A percentile compares a stretch with the other conserved stretches of the same genome.
These are phyloP conservation scores for Volucella inflata DNA, from an alignment of 2,888 invertebrate genomes.

Conservation along the genomic window DNA sequence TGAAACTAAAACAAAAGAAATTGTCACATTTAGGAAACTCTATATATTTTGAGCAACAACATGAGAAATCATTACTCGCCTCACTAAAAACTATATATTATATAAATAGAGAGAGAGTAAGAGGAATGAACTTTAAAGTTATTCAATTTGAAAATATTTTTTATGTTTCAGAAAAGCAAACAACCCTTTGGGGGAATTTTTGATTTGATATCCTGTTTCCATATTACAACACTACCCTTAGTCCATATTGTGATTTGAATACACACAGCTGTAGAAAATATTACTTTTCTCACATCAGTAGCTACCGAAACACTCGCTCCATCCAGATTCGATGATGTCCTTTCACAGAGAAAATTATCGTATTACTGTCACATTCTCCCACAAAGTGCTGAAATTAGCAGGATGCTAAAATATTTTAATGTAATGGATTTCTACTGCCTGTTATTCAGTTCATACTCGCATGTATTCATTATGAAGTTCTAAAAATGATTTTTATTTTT, in stretches of 20 bases:
- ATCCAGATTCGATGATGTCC: constrained; percentile 32
- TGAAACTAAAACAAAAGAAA: no score
- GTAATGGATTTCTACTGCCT: constrained; percentile 43
- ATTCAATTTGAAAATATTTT: neutral
- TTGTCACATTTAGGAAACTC: no score
- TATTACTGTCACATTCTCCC: constrained; percentile 50
- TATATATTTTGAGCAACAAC: no score
- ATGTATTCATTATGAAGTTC: constrained; percentile 25
- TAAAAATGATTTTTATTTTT: constrained; percentile 5
- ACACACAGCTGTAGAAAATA: constrained; percentile 35
- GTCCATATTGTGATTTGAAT: neutral
- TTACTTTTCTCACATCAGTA: constrained; percentile 44
- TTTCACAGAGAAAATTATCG: constrained; percentile 43
- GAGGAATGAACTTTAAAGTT: no score
- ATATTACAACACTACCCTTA: neutral
- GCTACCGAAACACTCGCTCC: constrained; percentile 20
- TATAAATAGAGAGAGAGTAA: no score
- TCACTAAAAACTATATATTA: no score
- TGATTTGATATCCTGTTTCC: constrained; percentile 35
- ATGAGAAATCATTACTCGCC: no score
- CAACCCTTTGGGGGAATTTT: constrained; percentile 5
- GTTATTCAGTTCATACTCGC: neutral
- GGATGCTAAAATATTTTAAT: constrained; percentile 48
- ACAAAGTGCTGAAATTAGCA: constrained; percentile 57
- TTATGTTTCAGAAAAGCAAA: neutral